Conservation (phyloP, 1,140 invertebrate genomes). For the Drosophila orosa region DNA sequence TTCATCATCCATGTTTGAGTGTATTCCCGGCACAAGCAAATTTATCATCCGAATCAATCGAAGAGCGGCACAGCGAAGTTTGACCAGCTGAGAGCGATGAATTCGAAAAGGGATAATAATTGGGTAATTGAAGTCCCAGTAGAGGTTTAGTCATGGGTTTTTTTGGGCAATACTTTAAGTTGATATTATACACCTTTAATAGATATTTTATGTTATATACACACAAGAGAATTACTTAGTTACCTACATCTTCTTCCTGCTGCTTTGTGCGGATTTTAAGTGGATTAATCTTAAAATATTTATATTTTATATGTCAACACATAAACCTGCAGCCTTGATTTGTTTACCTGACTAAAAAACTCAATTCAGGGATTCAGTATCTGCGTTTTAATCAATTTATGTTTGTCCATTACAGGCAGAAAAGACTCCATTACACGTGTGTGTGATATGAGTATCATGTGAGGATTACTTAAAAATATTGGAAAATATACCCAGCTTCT, state of each 20-base stretch:
- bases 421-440: background rate
- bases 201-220: background rate
- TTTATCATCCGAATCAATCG: constrained; percentile 26
- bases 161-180: background rate
- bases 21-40: constrained; percentile 22
- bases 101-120: constrained; percentile 25
- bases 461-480: background rate
- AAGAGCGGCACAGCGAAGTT: constrained; percentile 14
- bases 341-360: background rate
- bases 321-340: background rate
- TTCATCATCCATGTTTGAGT: constrained; percentile 65
- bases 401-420: constrained; percentile 13
- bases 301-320: background rate
- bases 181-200: no score
- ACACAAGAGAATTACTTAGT: background rate
- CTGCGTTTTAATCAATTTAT: constrained; percentile 18
- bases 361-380: background rate
- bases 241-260: background rate
- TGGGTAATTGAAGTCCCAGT: constrained; percentile 3
- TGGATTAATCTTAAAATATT: background rate
- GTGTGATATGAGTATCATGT: background rate
- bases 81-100: constrained; percentile 40
- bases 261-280: background rate
- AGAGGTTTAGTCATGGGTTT: background rate
- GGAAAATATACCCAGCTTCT: background rate